Conservation (phyloP, 2,113 vertebrate genomes). For the Antidorcas marsupialis region DNA sequence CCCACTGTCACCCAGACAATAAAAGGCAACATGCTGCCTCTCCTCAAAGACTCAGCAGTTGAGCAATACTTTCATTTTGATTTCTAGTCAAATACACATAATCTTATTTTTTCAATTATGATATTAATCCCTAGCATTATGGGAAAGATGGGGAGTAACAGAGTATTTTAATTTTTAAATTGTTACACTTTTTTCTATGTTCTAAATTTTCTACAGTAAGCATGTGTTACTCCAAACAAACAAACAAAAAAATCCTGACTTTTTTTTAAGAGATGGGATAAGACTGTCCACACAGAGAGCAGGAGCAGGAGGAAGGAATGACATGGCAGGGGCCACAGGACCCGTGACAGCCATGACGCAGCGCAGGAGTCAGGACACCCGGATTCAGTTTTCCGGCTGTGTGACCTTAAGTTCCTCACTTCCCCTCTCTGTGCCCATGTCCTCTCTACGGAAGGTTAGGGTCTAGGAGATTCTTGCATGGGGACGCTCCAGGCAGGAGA, state of each 20-base stretch:
- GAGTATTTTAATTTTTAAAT: neutral
- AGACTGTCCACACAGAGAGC: rapidly evolving
- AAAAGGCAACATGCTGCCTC: neutral
- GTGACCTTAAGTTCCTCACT: neutral
- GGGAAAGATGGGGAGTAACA: neutral
- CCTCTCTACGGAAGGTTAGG: conserved; percentile 22
- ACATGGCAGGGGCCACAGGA: neutral
- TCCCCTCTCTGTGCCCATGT: conserved; percentile 24
- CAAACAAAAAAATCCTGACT: neutral
- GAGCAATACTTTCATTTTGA: neutral
- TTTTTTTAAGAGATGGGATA: neutral
- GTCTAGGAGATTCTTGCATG: neutral
- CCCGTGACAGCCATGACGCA: neutral
- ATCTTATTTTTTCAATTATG: neutral
- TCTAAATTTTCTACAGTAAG: neutral
- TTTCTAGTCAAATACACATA: neutral
- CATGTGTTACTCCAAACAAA: neutral
- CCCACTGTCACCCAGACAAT: neutral
- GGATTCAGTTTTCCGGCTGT: neutral
- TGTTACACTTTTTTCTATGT: neutral
- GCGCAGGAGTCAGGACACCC: neutral
- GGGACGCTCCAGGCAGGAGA: neutral
- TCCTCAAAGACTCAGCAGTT: neutral
- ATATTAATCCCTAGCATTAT: neutral
- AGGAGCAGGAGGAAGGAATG: neutral